Percentiles rank a stretch among this genome's conserved stretches.
Evolutionary conservation across 2,113 vertebrate species (phyloP).

Genomic region (Arenaria interpres): DNA sequence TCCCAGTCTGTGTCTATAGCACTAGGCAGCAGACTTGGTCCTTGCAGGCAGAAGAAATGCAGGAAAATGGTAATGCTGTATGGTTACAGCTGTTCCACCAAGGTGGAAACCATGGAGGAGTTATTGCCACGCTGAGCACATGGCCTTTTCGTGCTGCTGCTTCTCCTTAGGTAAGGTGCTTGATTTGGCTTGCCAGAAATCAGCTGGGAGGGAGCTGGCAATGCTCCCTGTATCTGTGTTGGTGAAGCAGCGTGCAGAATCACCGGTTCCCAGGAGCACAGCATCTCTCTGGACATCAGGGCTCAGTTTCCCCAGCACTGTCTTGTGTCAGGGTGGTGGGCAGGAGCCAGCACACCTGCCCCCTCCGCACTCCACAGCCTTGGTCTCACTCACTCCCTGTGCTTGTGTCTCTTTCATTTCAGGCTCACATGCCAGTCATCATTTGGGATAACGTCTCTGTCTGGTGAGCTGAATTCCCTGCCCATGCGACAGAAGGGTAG

Average conservation of each 20-base stretch:
- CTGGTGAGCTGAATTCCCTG: neutral
- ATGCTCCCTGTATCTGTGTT: rapidly evolving
- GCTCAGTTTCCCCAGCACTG: neutral
- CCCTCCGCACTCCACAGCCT: neutral
- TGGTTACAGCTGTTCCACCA: neutral
- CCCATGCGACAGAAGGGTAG: neutral
- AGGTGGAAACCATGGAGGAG: neutral
- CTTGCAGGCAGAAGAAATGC: neutral
- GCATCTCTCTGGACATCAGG: neutral
- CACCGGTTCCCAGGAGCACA: neutral
- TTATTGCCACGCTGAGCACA: neutral
- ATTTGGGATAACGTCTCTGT: neutral
- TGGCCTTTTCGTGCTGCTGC: neutral
- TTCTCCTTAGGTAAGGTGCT: neutral
- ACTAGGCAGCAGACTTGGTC: neutral
- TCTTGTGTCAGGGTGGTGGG: neutral
- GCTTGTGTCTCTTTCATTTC: neutral
- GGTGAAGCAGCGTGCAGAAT: neutral
- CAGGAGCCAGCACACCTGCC: neutral
- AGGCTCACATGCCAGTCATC: neutral
- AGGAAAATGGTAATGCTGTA: neutral
- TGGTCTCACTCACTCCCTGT: neutral
- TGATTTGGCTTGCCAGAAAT: neutral
- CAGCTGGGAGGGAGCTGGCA: neutral
- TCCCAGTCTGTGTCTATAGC: neutral